Evolutionary conservation across 2,888 invertebrate species (phyloP).

Genomic region (Helicoverpa assulta): DNA sequence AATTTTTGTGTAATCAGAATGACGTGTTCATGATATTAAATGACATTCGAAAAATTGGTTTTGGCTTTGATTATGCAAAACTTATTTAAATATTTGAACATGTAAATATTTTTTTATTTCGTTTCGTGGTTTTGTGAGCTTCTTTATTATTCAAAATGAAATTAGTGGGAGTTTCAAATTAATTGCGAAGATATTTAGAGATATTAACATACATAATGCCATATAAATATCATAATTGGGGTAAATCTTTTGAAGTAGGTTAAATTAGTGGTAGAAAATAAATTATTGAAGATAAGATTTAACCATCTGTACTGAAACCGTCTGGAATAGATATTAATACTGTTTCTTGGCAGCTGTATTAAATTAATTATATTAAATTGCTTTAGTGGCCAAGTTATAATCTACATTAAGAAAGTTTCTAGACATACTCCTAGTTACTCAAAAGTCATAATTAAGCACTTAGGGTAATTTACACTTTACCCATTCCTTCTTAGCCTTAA

Average conservation of each 20-base stretch:
- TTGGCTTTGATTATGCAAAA: too few species aligned
- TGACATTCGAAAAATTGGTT: too few species aligned
- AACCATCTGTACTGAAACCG: neutral
- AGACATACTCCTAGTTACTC: too few species aligned
- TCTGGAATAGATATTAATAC: neutral
- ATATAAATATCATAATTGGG: neutral
- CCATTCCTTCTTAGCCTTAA: too few species aligned
- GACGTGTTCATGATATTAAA: neutral
- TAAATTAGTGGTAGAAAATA: neutral
- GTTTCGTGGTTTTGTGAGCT: too few species aligned
- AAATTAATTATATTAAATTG: neutral
- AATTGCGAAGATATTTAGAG: neutral
- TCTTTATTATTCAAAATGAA: too few species aligned
- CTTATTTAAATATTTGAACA: too few species aligned
- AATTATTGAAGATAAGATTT: neutral
- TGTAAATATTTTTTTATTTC: too few species aligned
- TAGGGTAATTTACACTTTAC: too few species aligned
- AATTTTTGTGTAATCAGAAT: constrained; percentile 18
- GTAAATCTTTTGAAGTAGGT: neutral
- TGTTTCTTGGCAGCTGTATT: neutral
- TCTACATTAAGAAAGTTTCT: neutral
- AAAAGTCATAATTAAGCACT: too few species aligned
- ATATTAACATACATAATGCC: neutral
- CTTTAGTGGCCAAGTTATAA: neutral
- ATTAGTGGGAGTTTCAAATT: too few species aligned